A percentile compares a stretch with the other conserved stretches of the same genome.
Evolutionary conservation across 2,888 invertebrate genomes (phyloP).

Genomic region (Chironomus tentans): DNA sequence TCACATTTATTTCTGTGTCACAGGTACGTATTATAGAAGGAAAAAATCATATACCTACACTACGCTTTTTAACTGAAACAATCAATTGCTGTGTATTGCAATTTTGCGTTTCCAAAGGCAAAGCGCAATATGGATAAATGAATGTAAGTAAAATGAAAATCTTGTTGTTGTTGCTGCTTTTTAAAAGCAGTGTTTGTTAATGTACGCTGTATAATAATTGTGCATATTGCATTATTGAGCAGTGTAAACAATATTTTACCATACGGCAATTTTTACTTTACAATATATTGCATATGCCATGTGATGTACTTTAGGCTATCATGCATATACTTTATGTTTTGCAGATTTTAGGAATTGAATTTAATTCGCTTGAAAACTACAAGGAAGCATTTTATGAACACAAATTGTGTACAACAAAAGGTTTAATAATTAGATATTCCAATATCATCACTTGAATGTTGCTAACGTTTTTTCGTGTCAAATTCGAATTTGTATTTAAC

Average conservation of each 20-base stretch:
- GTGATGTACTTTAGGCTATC: neutral
- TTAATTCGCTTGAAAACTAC: too few species aligned
- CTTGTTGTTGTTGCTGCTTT: neutral
- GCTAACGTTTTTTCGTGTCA: too few species aligned
- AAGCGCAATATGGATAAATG: neutral
- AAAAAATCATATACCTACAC: neutral
- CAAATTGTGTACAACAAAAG: too few species aligned
- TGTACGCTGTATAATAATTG: constrained; percentile 22
- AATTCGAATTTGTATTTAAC: too few species aligned
- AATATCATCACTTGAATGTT: too few species aligned
- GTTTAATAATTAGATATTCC: too few species aligned
- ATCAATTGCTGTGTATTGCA: neutral
- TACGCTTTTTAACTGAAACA: neutral
- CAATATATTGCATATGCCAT: neutral
- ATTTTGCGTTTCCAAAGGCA: neutral
- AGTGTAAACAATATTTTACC: constrained; percentile 15
- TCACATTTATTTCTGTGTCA: constrained; percentile 3
- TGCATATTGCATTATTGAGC: constrained; percentile 25
- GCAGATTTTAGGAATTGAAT: too few species aligned
- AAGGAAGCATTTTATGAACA: too few species aligned
- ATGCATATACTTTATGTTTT: too few species aligned
- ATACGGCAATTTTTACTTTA: constrained; percentile 20
- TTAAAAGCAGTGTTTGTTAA: neutral
- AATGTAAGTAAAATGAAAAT: neutral
- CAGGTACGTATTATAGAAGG: neutral